Conservation (phyloP, 1,140 invertebrate species). For the Drosophila lini region DNA sequence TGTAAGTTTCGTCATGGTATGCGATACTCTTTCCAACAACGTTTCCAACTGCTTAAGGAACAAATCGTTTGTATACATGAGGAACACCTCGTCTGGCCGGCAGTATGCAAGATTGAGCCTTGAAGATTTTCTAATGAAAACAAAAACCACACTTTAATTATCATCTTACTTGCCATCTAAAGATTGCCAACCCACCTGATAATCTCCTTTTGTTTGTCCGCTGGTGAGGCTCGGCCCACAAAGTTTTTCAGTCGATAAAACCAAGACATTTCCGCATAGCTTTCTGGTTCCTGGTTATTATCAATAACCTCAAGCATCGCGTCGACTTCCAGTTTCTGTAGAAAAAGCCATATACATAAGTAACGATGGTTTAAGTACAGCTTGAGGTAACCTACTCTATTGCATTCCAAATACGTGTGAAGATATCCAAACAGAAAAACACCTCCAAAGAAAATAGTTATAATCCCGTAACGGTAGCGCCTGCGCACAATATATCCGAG, state of each 20-base stretch:
- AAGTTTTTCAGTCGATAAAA: slow-evolving; percentile 12
- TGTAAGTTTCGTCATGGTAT: slow-evolving; percentile 38
- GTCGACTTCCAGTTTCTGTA: slow-evolving; percentile 68
- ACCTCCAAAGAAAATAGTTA: slow-evolving; percentile 47
- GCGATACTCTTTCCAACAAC: slow-evolving; percentile 54
- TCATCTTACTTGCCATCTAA: not conserved
- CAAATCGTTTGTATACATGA: slow-evolving; percentile 66
- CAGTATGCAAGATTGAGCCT: slow-evolving; percentile 57
- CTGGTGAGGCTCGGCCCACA: slow-evolving; percentile 9
- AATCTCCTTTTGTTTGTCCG: slow-evolving; percentile 33
- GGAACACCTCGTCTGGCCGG: slow-evolving; percentile 68
- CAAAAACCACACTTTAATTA: not conserved
- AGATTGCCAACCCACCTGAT: slow-evolving; percentile 29
- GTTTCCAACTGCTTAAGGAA: slow-evolving; percentile 67
- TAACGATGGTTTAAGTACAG: not conserved
- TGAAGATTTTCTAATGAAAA: slow-evolving; percentile 58
- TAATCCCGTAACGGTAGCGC: slow-evolving; percentile 36
- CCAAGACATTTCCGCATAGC: slow-evolving; percentile 13
- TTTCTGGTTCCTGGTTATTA: slow-evolving; percentile 20
- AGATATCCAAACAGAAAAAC: slow-evolving; percentile 67
- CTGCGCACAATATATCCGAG: slow-evolving; percentile 52
- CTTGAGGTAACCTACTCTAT: slow-evolving; percentile 53
- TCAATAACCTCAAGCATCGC: slow-evolving; percentile 65
- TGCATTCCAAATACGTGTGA: slow-evolving; percentile 74
- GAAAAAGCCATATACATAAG: not conserved